A percentile compares a stretch with the other conserved stretches of the same genome.
phyloP scores from a whole-genome alignment of 2,113 vertebrate species.

The Phoxinus phoxinus region DNA sequence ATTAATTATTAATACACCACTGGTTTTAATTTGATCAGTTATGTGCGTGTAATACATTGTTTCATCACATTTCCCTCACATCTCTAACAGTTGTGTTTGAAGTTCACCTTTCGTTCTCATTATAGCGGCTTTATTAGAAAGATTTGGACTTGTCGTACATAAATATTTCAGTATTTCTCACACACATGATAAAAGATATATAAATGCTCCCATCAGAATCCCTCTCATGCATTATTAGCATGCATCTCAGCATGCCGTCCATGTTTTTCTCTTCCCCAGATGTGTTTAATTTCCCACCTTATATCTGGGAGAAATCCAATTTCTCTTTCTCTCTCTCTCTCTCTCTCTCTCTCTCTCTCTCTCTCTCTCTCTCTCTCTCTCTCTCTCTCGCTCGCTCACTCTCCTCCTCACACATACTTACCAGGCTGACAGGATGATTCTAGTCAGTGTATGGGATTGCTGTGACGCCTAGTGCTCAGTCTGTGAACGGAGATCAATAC shows the following conservation, averaged over 20 bases:
- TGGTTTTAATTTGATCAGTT: not conserved
- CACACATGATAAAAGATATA: not conserved
- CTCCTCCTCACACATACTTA: constrained; percentile 42
- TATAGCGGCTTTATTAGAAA: not conserved
- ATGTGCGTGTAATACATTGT: not conserved
- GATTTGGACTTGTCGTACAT: not conserved
- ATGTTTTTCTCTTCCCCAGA: not conserved
- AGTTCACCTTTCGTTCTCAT: not conserved
- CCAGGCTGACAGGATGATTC: constrained; percentile 56
- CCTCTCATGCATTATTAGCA: constrained; percentile 8
- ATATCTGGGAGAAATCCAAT: constrained; percentile 50
- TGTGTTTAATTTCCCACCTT: constrained; percentile 5
- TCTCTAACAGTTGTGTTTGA: not conserved
- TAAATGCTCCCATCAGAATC: not conserved
- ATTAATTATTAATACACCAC: not conserved
- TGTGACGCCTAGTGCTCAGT: constrained; percentile 51
- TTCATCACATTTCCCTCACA: not conserved
- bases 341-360: too few species aligned
- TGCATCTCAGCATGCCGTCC: not conserved
- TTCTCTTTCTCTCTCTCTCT: constrained; percentile 26
- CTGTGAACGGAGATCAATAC: constrained; percentile 64
- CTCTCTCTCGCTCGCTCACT: constrained; percentile 19
- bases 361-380: too few species aligned
- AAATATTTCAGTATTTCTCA: not conserved
- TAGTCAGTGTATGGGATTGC: constrained; percentile 48